Evolutionary conservation across 2,797 vertebrate genomes (phyloP), one percentile per base, ranked within the genome.

Genomic region (Hippopotamyrus pictus): DNA sequence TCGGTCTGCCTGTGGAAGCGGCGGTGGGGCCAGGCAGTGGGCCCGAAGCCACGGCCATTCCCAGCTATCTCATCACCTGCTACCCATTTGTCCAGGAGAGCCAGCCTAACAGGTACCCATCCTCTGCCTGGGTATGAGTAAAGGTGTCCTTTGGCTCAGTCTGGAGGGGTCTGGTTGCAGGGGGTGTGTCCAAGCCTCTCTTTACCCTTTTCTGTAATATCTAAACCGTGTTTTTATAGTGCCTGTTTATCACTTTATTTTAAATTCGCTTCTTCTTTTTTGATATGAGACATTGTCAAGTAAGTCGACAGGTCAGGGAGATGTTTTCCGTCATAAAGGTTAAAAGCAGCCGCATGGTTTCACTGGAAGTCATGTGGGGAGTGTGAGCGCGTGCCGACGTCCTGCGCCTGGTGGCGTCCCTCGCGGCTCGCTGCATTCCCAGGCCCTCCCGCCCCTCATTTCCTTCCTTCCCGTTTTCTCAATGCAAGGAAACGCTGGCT

Each of bases 51-150:
- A 95, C 98, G 89, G 97, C 98, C 89, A 99, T 99, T 92, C 98
- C 98, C 85, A 99, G 98, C 93, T 99, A 99, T 93, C 96, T 99
- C 95, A 99, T 99, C 93, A 99, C 98, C 89, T 99, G 98, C 94
- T 99, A 99, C 92, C 98, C 98, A 0, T 99, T 99, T 83, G 98
- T 99, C 90, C 98, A 99, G 93, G 98, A 99, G 95, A 99, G 98
- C 93, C 98, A 99, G 93, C 96, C 97, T 88, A 99, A 97, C 96
- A 98, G 98, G 98, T 99, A 96, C 94, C 50, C 89, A n/a, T 7
- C 29, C 65, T 53, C 87, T 33, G 41, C 65, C 4, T 44, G 59
- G 41, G n/a, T 22, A 59, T 87, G 37, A 79, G 33, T 89, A 83
- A 33, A 90, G 89, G 83, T 1, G 5, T 76, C 14, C 33, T 76